Base-by-base conservation (phyloP, 2,888 invertebrate species). In the Ormia ochracea region DNA sequence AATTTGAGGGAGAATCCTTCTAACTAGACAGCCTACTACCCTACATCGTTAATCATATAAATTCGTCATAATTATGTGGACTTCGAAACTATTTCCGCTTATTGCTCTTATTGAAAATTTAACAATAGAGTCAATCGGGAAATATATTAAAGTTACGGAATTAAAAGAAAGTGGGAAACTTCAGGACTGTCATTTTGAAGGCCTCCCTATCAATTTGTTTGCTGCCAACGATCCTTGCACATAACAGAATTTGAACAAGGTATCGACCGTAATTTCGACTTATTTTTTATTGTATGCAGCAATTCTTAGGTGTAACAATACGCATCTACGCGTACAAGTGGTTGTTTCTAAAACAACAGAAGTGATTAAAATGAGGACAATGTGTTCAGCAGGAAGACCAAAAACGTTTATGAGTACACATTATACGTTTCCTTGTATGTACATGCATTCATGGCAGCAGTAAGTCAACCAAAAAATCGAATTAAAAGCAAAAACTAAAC, bases 241-340 rank as follows among this genome's bases (percentile, higher is more conserved):
- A 82, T 81, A 82, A 82, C 85, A 87, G 89, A 89, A 88, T 89
- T 89, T 88, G 88, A 88, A 88, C 87, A 85, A 87, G 87, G 88
- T 85, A 85, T 86, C 87, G 84, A 74, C 81, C 82, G 84, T 84
- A 84, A 84, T 88, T 88, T 87, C 88, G 86, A 83, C 83, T 83
- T 84, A 83, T 86, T 83, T 83, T 85, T 84, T 82, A 82, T 83
- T 82, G 83, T 36, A 36, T 48, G 1, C 5, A 36, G 9, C 23
- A 14, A 43, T 17, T 21, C 14, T 38, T 38, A 9, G n/a, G 36
- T 23, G 23, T 23, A 38, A 4, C 9, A 23, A 21, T 58, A 58
- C 38, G 17, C n/a, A n/a, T n/a, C 9, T 17, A 1, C 1, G 12
- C n/a, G 36, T 36, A 12, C 36, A 36, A 36, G 36, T 4, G 36